Percentiles rank a stretch among this genome's conserved stretches.
Evolutionary conservation across 2,888 invertebrate genomes (phyloP).

Genomic region (Cataglyphis albicans): DNA sequence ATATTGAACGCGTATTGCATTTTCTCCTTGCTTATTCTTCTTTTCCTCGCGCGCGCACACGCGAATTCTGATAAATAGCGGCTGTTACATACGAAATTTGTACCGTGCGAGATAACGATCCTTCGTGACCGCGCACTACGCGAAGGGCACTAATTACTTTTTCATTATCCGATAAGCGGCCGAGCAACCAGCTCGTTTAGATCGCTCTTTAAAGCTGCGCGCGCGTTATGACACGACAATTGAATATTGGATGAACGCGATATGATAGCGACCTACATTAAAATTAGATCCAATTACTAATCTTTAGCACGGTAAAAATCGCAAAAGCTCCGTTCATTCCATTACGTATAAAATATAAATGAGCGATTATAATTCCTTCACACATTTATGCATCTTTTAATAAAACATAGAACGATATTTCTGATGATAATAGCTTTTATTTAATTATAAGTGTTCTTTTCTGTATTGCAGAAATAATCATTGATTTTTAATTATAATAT

Average conservation of each 20-base stretch:
- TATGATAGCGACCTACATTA: slow-evolving; percentile 51
- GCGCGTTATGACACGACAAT: slow-evolving; percentile 34
- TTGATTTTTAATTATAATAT: background rate
- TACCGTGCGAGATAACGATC: slow-evolving; percentile 68
- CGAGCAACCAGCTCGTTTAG: slow-evolving; percentile 51
- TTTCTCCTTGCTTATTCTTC: slow-evolving; percentile 22
- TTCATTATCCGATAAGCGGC: slow-evolving; percentile 69
- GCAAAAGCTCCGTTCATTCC: background rate
- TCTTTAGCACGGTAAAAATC: slow-evolving; percentile 36
- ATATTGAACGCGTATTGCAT: slow-evolving; percentile 29
- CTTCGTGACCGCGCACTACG: slow-evolving; percentile 58
- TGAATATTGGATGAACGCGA: slow-evolving; percentile 46
- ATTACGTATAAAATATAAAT: background rate
- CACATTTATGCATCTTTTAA: background rate
- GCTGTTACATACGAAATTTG: slow-evolving; percentile 60
- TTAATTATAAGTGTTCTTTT: background rate
- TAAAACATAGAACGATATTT: background rate
- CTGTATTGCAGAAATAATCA: background rate
- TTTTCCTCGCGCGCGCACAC: slow-evolving; percentile 56
- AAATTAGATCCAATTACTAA: slow-evolving; percentile 45
- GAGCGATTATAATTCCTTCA: background rate
- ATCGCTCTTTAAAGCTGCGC: slow-evolving; percentile 43
- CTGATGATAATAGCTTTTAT: background rate
- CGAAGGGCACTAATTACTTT: slow-evolving; percentile 64
- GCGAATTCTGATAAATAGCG: slow-evolving; percentile 58